phyloP scores from a whole-genome alignment of 2,797 vertebrate genomes.

The Chelidonichthys spinosus region DNA sequence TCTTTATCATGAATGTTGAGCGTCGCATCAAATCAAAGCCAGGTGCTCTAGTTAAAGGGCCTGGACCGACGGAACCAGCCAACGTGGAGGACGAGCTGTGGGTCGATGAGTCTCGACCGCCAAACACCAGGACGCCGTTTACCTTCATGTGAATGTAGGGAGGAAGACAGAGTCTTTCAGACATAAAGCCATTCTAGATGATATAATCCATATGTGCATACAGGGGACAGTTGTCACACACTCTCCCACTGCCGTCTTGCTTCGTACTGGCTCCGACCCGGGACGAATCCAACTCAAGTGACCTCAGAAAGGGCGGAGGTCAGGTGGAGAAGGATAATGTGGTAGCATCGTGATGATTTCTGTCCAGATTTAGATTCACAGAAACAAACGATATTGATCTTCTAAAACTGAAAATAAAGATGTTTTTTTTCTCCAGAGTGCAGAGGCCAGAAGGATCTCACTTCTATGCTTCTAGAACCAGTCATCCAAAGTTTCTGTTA shows the following conservation, averaged over 20 bases:
- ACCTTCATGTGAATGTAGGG: constrained; percentile 64
- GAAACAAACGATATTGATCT: neutral
- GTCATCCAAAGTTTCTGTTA: constrained; percentile 10
- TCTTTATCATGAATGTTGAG: constrained; percentile 10
- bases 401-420: constrained; percentile 8
- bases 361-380: constrained; percentile 8
- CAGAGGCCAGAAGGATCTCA: constrained; percentile 6
- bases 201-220: neutral
- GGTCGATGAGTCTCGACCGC: constrained; percentile 49
- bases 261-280: constrained; percentile 52
- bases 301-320: constrained; percentile 58
- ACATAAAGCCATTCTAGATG: constrained; percentile 49
- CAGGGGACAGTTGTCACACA: constrained; percentile 10
- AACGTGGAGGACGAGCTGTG: constrained; percentile 50
- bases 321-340: constrained; percentile 15
- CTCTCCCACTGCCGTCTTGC: constrained; percentile 54
- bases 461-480: constrained; percentile 1
- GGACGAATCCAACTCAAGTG: constrained; percentile 54
- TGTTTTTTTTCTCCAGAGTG: neutral
- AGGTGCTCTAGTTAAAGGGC: neutral
- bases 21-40: constrained; percentile 3
- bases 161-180: constrained; percentile 24
- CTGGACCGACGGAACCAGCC: neutral
- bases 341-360: constrained; percentile 25
- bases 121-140: constrained; percentile 38